Evolutionary conservation across 1,140 invertebrate species (phyloP), one percentile per base, ranked within the genome.

Genomic region (Apolygus lucorum): DNA sequence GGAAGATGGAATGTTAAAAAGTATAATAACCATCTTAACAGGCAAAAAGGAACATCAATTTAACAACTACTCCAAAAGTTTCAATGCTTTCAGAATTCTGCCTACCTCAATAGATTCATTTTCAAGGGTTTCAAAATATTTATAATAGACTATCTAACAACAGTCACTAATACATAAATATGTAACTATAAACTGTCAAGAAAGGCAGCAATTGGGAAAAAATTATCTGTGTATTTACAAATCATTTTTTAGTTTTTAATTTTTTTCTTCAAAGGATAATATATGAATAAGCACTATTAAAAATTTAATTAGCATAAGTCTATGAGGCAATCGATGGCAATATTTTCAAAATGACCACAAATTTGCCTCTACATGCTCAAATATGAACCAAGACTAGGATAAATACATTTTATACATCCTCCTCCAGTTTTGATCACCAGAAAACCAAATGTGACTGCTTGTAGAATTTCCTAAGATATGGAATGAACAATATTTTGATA

Each of bases 181-280:
- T 59, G 54, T 59, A 17, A 59, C 54, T 59, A 59, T 59, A 59
- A 59, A 59, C 54, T 59, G 54, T 59, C 54, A 59, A 59, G 54
- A 59, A 59, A 59, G 54, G 54, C 54, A 59, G 54, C 54, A 22
- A 24, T 59, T 59, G 54, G 54, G 54, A 59, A 59, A 49, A 59
- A 59, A 59, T 59, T 21, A 59, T 59, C 22, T 14, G 54, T 59
- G 54, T 59, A 59, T 59, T 59, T 59, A 59, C 54, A 59, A 22
- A 4, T 42, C 34, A 42, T 42, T 42, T 42, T 42, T 42, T 17
- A 42, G 17, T 42, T 42, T 42, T 42, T 42, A 42, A 8, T 42
- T 4, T 21, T 59, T 59, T 59, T 59, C 22, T 17, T 59, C 54
- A 59, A 17, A 13, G 54, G 54, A 59, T 59, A 59, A 11, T 22